Evolutionary conservation across 1,140 invertebrate species (phyloP).

Genomic region (Ruditapes philippinarum): DNA sequence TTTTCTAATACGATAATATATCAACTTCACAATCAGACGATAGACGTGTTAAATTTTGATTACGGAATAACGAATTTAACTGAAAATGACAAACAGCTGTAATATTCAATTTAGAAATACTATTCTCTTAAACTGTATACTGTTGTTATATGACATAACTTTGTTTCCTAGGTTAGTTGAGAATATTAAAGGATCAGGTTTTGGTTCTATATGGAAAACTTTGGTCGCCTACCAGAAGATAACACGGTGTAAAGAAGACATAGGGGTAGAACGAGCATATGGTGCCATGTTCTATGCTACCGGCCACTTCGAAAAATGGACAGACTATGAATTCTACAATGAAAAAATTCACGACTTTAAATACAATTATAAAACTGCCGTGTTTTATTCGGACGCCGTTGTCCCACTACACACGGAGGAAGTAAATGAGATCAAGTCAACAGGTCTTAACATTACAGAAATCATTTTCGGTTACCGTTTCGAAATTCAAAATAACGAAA

Average conservation of each 20-base stretch:
- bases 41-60: too few species aligned
- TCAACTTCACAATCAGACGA: too few species aligned
- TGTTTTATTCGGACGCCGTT: slow-evolving; percentile 40
- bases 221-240: slow-evolving; percentile 57
- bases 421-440: slow-evolving; percentile 7
- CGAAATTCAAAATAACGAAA: slow-evolving; percentile 68
- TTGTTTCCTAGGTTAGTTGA: slow-evolving; percentile 42
- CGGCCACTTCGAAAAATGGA: slow-evolving; percentile 32
- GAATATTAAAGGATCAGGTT: slow-evolving; percentile 41
- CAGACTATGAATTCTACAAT: slow-evolving; percentile 28
- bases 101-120: too few species aligned
- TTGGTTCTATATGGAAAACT: slow-evolving; percentile 51
- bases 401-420: slow-evolving; percentile 5
- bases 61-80: too few species aligned
- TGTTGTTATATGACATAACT: too few species aligned
- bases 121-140: too few species aligned
- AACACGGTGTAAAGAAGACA: slow-evolving; percentile 46
- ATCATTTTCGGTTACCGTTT: slow-evolving; percentile 68
- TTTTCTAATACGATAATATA: too few species aligned
- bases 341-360: slow-evolving; percentile 43
- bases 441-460: slow-evolving; percentile 65
- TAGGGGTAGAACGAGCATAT: slow-evolving; percentile 44
- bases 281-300: slow-evolving; percentile 49
- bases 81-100: too few species aligned
- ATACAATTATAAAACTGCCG: slow-evolving; percentile 41